Conservation (phyloP, 2,888 invertebrate species). For the Malachius bipustulatus region DNA sequence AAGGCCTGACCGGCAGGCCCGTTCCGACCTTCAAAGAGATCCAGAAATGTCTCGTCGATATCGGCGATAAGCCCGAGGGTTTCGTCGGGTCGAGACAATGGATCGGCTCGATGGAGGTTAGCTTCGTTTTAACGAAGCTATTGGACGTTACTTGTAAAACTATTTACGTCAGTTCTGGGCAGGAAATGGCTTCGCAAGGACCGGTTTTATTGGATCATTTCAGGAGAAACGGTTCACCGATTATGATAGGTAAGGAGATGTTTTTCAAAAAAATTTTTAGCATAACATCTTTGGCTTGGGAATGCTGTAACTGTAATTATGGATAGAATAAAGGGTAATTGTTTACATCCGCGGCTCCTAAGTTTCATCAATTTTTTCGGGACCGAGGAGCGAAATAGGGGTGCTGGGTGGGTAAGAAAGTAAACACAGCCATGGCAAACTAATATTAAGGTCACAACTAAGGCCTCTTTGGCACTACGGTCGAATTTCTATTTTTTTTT, state of each 20-base stretch:
- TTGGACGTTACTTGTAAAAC: constrained; percentile 69
- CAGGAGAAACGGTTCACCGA: constrained; percentile 81
- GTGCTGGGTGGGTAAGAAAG: too few species aligned
- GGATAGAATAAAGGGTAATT: too few species aligned
- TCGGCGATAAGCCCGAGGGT: constrained; percentile 79
- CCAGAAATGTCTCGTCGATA: constrained; percentile 85
- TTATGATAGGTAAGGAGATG: constrained; percentile 85
- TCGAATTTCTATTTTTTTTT: too few species aligned
- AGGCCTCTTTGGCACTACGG: too few species aligned
- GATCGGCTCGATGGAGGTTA: constrained; percentile 98
- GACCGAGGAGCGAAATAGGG: too few species aligned
- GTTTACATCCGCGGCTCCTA: too few species aligned
- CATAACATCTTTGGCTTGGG: constrained; percentile 12
- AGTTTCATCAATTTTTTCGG: too few species aligned
- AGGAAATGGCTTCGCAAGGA: constrained; percentile 66
- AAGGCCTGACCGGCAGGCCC: constrained; percentile 65
- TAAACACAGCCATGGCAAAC: too few species aligned
- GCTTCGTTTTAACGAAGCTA: constrained; percentile 77
- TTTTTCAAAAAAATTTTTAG: constrained; percentile 2
- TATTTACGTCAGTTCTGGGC: constrained; percentile 72
- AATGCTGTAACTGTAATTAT: too few species aligned
- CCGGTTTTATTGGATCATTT: constrained; percentile 85
- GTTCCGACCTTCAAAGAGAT: constrained; percentile 79
- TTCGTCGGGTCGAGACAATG: constrained; percentile 90
- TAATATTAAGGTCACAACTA: too few species aligned